Evolutionary conservation across 2,113 vertebrate species (phyloP), one percentile per base, ranked within the genome.

Genomic region (Carassius auratus): DNA sequence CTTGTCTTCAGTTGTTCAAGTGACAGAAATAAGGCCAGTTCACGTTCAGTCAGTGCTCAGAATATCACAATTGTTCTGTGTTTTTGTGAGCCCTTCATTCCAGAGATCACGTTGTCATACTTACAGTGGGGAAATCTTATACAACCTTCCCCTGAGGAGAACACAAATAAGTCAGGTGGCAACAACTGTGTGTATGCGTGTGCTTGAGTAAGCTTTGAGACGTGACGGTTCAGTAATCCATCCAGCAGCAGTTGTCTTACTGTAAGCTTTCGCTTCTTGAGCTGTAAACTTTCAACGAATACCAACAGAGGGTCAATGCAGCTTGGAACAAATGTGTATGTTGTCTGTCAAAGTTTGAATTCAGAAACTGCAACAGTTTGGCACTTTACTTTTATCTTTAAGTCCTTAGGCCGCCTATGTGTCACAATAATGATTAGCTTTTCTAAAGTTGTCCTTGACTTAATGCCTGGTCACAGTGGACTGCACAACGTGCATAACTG

Each of bases 391-490:
- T 21, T 23, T 64, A 64, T 80, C 36, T 42, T 80, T n/a, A 79
- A 38, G 55, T 52, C 15, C 19, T 76, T 33, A 50, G n/a, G 10
- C 71, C 13, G 12, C 38, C 12, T 3, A 50, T 15, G 12, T 8
- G 13, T 75, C 21, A 75, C n/a, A 78, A 21, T 38, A 62, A 48
- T 64, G 36, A 42, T 64, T 64, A 64, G 64, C 13, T 64, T 80
- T 17, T 48, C 78, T n/a, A 66, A 26, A 81, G 78, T 48, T 64
- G 59, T 62, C 78, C 59, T 81, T 66, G 78, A 66, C 78, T 30
- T 80, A 64, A 17, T 2, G 8, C 64, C 76, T 4, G 76, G 55
- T 23, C 17, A 69, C 33, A 13, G 45, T 81, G 38, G 15, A 48
- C 78, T 66, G 14, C 77, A 81, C 57, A 78, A 55, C 2, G 19